A percentile compares a stretch with the other conserved stretches of the same genome.
Evolutionary conservation across 64 coral and sea anemone genomes (phyloP).

Genomic region (Stichodactyla helianthus): DNA sequence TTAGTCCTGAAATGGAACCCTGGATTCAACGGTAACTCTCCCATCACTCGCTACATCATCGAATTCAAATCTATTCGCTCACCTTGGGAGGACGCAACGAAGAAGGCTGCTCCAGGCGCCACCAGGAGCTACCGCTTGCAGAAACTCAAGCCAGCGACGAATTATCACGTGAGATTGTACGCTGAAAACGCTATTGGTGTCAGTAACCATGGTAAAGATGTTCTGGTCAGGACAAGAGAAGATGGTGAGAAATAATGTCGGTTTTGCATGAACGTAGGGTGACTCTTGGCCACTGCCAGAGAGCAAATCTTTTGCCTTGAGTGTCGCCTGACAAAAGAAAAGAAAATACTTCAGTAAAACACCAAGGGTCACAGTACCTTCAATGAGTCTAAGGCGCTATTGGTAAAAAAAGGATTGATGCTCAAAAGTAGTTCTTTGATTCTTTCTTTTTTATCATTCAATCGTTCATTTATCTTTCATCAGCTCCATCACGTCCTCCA

Average conservation of each 20-base stretch:
- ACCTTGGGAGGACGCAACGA: slow-evolving; percentile 10
- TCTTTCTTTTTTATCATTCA: too few species aligned
- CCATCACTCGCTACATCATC: slow-evolving; percentile 45
- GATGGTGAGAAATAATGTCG: slow-evolving; percentile 33
- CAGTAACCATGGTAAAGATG: slow-evolving; percentile 44
- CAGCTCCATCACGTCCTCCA: slow-evolving; percentile 70
- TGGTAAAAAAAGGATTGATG: too few species aligned
- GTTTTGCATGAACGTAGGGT: too few species aligned
- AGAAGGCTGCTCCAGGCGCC: neutral
- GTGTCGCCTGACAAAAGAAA: too few species aligned
- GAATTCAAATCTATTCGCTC: slow-evolving; percentile 45
- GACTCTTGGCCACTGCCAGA: too few species aligned
- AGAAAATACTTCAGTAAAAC: too few species aligned
- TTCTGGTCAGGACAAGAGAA: slow-evolving; percentile 41
- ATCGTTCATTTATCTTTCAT: neutral
- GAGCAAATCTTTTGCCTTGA: too few species aligned
- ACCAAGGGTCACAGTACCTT: too few species aligned
- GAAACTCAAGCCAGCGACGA: slow-evolving; percentile 54
- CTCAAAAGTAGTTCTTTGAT: too few species aligned
- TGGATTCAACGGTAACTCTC: slow-evolving; percentile 60
- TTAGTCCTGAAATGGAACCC: slow-evolving; percentile 52
- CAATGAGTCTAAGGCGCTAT: too few species aligned
- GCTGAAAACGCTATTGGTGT: slow-evolving; percentile 55
- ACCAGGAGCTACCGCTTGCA: slow-evolving; percentile 17
- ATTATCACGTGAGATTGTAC: slow-evolving; percentile 67